Evolutionary conservation across 2,797 vertebrate species (phyloP), one percentile per base, ranked within the genome.

Genomic region (Tenualosa ilisha): DNA sequence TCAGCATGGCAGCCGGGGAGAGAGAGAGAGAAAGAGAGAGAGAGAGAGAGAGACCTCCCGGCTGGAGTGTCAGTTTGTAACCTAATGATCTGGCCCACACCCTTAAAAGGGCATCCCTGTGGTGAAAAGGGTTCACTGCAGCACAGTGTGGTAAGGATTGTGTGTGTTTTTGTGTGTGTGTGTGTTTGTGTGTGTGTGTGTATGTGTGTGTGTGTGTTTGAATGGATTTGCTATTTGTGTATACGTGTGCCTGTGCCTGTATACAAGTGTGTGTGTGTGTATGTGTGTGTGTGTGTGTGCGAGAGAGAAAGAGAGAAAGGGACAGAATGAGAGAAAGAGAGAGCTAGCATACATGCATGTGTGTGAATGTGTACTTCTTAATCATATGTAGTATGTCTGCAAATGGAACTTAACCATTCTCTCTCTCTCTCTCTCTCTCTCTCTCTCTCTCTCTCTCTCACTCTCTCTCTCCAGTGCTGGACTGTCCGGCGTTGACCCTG

Each of bases 401-500:
- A 56, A n/a, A 22, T 61, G 56, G 15, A 20, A 56, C 3, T 56
- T 68, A 1, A 8, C 12, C 1, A 37, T 9, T 68, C 26, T 31
- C 63, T 68, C 9, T 68, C 46, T 51, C 50, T 12, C 17, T 20
- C 53, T 20, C 46, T 84, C 54, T 43, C 68, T 86, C 40, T 51
- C 43, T 56, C 24, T 61, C 2, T 61, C 13, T 31, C 3, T 6
- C n/a, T 17, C 37, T 22, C 40, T 11, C 22, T 79, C 51, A 56
- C 40, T 59, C 50, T 6, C 46, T 22, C 17, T 37, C 26, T 54
- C 5, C 88, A 97, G 97, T 96, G 93, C 90, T 97, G 91, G 97
- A 97, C 91, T 96, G 96, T 86, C 96, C 96, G 0, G 93, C 95
- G 0, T 88, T 97, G 93, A 97, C 95, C 89, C 97, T 98, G 79